phyloP scores from a whole-genome alignment of 1,140 invertebrate species.

The Drosophila lini region DNA sequence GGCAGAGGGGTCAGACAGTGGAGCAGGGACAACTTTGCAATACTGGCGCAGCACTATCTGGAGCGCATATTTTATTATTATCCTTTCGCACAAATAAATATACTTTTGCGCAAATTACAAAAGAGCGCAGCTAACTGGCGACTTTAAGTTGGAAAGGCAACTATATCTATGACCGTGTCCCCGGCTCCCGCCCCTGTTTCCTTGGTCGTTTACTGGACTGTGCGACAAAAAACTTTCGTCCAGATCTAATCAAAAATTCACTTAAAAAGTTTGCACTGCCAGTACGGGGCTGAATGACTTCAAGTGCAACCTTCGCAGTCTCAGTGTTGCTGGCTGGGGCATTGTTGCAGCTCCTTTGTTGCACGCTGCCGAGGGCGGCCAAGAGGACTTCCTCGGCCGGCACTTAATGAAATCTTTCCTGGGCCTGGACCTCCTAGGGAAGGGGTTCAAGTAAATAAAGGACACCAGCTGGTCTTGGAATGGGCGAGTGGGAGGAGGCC shows the following conservation, averaged over 20 bases:
- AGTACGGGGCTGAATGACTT: slow-evolving; percentile 60
- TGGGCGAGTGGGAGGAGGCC: neutral
- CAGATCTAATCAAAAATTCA: slow-evolving; percentile 83
- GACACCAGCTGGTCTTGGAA: neutral
- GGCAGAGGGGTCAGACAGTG: slow-evolving; percentile 4
- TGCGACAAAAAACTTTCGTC: slow-evolving; percentile 77
- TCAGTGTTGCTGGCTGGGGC: slow-evolving; percentile 15
- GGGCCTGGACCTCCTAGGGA: slow-evolving; percentile 8
- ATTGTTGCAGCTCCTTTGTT: slow-evolving; percentile 66
- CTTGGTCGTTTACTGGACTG: slow-evolving; percentile 26
- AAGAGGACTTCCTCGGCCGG: slow-evolving; percentile 26
- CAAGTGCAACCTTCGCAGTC: slow-evolving; percentile 51
- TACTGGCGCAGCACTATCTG: slow-evolving; percentile 59
- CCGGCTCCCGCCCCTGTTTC: neutral
- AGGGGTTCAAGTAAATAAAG: slow-evolving; percentile 23
- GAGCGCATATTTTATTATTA: slow-evolving; percentile 81
- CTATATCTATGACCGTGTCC: slow-evolving; percentile 40
- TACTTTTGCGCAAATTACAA: slow-evolving; percentile 80
- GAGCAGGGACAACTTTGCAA: slow-evolving; percentile 50
- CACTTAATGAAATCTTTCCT: slow-evolving; percentile 51
- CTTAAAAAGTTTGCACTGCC: slow-evolving; percentile 79
- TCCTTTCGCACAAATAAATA: slow-evolving; percentile 77
- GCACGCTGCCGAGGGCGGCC: slow-evolving; percentile 10
- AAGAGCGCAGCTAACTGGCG: slow-evolving; percentile 69
- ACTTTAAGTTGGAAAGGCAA: slow-evolving; percentile 68